Evolutionary conservation across 2,797 vertebrate genomes (phyloP).

Genomic region (Chrosomus eos): DNA sequence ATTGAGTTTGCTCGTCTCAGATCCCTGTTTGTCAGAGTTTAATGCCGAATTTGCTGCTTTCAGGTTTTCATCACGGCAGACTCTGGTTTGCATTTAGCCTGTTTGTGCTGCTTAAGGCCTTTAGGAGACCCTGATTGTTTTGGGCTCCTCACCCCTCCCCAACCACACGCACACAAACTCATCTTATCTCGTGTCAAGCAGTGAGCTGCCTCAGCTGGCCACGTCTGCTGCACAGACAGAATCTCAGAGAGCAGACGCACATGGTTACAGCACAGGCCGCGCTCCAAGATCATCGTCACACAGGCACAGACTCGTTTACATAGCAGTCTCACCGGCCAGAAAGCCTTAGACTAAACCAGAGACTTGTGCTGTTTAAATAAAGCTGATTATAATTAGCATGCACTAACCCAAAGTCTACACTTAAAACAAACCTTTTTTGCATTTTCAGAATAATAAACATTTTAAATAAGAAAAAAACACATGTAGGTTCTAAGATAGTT

Average conservation of each 20-base stretch:
- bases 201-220: background rate
- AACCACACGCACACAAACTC: conserved; percentile 1
- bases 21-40: conserved; percentile 74
- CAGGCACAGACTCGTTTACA: background rate
- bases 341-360: background rate
- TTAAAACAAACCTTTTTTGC: background rate
- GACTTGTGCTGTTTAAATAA: background rate
- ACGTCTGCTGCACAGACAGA: background rate
- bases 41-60: conserved; percentile 72
- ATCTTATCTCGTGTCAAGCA: conserved; percentile 14
- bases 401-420: background rate
- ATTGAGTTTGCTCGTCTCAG: conserved; percentile 79
- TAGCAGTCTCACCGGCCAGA: background rate
- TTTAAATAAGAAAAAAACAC: too few species aligned
- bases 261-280: background rate
- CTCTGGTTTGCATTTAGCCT: conserved; percentile 69
- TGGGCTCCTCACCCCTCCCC: conserved; percentile 25
- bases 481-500: too few species aligned
- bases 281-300: background rate
- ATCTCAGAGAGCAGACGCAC: background rate
- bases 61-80: conserved; percentile 59
- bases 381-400: background rate
- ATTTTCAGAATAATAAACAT: too few species aligned
- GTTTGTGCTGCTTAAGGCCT: conserved; percentile 48
- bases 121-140: conserved; percentile 52